Conservation (phyloP, 2,113 vertebrate species). For the Phalacrocorax carbo region DNA sequence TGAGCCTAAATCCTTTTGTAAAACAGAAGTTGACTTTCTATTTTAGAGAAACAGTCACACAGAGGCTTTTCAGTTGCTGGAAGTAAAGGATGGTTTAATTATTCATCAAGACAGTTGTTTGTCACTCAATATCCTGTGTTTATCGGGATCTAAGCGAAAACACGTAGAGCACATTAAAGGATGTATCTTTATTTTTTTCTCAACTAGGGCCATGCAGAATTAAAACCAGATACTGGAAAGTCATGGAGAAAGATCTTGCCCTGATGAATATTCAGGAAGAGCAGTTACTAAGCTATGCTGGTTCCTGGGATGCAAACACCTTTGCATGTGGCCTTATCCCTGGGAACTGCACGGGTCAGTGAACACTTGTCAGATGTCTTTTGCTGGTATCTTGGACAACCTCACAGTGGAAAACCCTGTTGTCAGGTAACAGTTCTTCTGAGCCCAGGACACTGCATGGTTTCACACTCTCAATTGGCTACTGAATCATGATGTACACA, state of each 20-base stretch:
- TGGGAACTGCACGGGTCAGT: not conserved
- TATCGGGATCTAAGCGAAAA: constrained; percentile 10
- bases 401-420: not conserved
- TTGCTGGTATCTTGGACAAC: not conserved
- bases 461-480: not conserved
- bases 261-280: not conserved
- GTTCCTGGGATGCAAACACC: not conserved
- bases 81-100: not conserved
- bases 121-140: not conserved
- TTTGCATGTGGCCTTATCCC: not conserved
- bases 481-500: not conserved
- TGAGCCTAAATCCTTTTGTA: not conserved
- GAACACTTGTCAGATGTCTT: not conserved
- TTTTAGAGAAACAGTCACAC: not conserved
- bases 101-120: not conserved
- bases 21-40: not conserved
- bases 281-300: not conserved
- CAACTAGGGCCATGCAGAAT: not conserved
- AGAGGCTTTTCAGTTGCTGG: not conserved
- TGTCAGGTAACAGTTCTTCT: not conserved
- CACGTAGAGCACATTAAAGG: not conserved
- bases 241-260: not conserved
- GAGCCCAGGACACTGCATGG: not conserved
- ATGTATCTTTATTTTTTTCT: not conserved
- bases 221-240: not conserved